A percentile compares a stretch with the other conserved stretches of the same genome.
phyloP scores from a whole-genome alignment of 2,113 vertebrate genomes.

The Periophthalmodon schlosseri region DNA sequence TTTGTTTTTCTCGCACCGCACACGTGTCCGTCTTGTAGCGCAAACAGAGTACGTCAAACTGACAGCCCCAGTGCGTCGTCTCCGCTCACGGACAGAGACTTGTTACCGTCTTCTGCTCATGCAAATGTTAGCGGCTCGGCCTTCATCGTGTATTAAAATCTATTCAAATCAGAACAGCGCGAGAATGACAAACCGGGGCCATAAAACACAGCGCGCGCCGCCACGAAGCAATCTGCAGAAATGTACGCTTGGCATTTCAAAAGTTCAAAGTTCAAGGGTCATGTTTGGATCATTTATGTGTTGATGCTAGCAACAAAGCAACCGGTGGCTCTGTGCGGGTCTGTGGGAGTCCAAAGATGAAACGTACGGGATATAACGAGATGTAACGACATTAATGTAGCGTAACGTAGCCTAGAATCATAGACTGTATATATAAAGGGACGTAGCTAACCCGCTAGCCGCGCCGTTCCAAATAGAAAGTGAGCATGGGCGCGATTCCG shows the following conservation, averaged over 20 bases:
- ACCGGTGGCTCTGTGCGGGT: not conserved
- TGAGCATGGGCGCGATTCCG: too few relatives aligned
- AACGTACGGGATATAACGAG: too few relatives aligned
- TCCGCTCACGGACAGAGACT: not conserved
- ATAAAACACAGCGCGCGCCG: conserved; percentile 4
- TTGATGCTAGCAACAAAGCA: not conserved
- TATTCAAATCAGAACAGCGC: conserved; percentile 55
- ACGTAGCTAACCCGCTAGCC: too few relatives aligned
- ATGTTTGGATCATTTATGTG: conserved; percentile 1
- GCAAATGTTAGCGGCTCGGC: conserved; percentile 52
- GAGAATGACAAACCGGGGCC: conserved; percentile 16
- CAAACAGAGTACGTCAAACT: not conserved
- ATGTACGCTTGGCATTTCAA: conserved; percentile 4
- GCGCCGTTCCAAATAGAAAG: too few relatives aligned
- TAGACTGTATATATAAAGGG: too few relatives aligned
- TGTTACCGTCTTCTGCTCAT: conserved; percentile 32
- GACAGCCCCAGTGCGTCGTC: not conserved
- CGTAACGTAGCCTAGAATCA: too few relatives aligned
- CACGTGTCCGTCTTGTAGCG: not conserved
- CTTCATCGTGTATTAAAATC: conserved; percentile 55
- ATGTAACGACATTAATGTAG: too few relatives aligned
- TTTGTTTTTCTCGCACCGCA: too few relatives aligned
- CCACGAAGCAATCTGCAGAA: not conserved
- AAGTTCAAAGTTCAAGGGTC: conserved; percentile 24
- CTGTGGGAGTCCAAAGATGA: too few relatives aligned